Evolutionary conservation across 2,888 invertebrate genomes (phyloP).

Genomic region (Theretra japonica): DNA sequence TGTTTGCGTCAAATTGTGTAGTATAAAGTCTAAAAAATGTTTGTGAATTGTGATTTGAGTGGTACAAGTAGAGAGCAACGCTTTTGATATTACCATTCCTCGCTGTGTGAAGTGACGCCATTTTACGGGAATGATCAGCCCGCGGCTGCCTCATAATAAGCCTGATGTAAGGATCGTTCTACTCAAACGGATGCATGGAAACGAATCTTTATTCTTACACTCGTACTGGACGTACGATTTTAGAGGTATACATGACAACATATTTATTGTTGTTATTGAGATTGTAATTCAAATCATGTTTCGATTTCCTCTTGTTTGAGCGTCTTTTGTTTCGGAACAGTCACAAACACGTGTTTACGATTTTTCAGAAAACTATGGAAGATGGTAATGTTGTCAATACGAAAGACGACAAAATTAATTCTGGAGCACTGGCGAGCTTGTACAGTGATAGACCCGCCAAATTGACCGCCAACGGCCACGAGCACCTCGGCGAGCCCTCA

Average conservation of each 20-base stretch:
- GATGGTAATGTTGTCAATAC: constrained; percentile 79
- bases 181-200: constrained; percentile 80
- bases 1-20: constrained; percentile 58
- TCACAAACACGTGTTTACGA: constrained; percentile 74
- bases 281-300: constrained; percentile 70
- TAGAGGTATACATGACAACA: constrained; percentile 68
- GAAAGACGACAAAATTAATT: constrained; percentile 74
- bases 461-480: constrained; percentile 76
- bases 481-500: constrained; percentile 59
- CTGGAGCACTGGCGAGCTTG: constrained; percentile 66
- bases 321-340: constrained; percentile 80
- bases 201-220: constrained; percentile 78
- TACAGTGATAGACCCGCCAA: constrained; percentile 71
- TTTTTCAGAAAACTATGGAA: constrained; percentile 85
- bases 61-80: constrained; percentile 62
- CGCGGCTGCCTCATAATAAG: constrained; percentile 81
- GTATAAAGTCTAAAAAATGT: constrained; percentile 65
- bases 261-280: constrained; percentile 61
- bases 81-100: constrained; percentile 79
- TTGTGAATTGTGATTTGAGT: constrained; percentile 61
- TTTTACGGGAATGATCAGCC: constrained; percentile 86
- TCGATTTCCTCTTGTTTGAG: constrained; percentile 76
- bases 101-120: constrained; percentile 84
- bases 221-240: constrained; percentile 84
- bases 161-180: constrained; percentile 81